A percentile compares a stretch with the other conserved stretches of the same genome.
Evolutionary conservation across 2,888 invertebrate species (phyloP).

Genomic region (Eupelmus urozonus): DNA sequence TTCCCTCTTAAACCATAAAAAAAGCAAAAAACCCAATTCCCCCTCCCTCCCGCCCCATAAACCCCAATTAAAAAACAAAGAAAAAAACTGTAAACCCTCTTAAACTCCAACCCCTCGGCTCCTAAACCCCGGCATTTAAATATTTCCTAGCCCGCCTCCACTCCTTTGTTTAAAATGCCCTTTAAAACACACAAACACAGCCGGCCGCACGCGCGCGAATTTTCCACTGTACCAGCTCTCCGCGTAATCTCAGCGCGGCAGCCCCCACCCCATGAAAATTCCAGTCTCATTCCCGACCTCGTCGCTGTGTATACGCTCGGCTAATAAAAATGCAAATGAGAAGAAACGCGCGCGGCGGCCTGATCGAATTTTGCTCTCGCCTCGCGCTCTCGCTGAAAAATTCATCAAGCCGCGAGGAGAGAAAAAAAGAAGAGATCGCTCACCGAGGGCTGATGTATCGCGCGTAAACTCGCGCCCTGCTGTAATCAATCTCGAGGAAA

Average conservation of each 20-base stretch:
- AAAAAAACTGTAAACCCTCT: too few relatives aligned
- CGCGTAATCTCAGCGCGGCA: not conserved
- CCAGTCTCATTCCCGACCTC: conserved; percentile 12
- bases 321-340: conserved; percentile 30
- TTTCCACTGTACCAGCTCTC: too few relatives aligned
- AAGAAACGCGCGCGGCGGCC: not conserved
- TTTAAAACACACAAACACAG: not conserved
- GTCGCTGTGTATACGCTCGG: not conserved
- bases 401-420: not conserved
- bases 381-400: not conserved
- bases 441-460: not conserved
- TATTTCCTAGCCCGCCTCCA: too few relatives aligned
- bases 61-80: too few relatives aligned
- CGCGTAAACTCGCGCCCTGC: not conserved
- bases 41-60: too few relatives aligned
- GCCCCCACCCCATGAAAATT: not conserved
- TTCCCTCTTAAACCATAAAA: too few relatives aligned
- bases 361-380: conserved; percentile 23
- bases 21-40: too few relatives aligned
- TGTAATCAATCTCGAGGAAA: not conserved
- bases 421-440: not conserved
- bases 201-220: not conserved
- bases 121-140: too few relatives aligned
- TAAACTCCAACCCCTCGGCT: too few relatives aligned
- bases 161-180: too few relatives aligned